phyloP scores from a whole-genome alignment of 2,888 invertebrate genomes.

The Clepsis dumicolana region DNA sequence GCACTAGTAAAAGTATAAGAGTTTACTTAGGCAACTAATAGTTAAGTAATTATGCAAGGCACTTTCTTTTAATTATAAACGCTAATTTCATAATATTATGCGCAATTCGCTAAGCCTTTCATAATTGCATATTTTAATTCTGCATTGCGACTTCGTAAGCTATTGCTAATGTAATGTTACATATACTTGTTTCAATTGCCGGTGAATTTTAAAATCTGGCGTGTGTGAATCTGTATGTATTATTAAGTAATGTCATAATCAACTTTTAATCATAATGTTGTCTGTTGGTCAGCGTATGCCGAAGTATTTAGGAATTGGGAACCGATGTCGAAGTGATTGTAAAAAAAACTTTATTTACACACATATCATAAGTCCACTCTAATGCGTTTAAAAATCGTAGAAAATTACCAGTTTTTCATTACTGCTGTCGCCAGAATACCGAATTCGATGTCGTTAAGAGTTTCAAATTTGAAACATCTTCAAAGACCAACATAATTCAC shows the following conservation, averaged over 20 bases:
- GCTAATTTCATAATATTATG: conserved; percentile 29
- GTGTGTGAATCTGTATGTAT: background rate
- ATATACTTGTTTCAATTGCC: background rate
- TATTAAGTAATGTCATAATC: background rate
- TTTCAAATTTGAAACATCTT: too few relatives aligned
- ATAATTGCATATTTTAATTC: conserved; percentile 29
- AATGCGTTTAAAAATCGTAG: too few relatives aligned
- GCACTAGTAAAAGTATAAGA: background rate
- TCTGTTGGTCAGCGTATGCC: too few relatives aligned
- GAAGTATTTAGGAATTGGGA: too few relatives aligned
- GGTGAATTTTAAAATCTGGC: background rate
- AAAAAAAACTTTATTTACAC: too few relatives aligned
- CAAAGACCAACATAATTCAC: too few relatives aligned
- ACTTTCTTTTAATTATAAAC: conserved; percentile 38
- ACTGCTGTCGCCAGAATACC: too few relatives aligned
- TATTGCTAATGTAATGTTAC: conserved; percentile 12
- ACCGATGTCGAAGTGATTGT: too few relatives aligned
- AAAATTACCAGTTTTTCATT: too few relatives aligned
- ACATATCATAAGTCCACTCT: too few relatives aligned
- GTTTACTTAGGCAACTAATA: background rate
- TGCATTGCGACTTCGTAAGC: conserved; percentile 11
- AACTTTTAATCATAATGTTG: too few relatives aligned
- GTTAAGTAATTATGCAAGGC: background rate
- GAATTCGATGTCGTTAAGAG: too few relatives aligned
- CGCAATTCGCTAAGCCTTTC: conserved; percentile 13